Base-by-base conservation (phyloP, 2,113 vertebrate genomes). In the Murina feae region DNA sequence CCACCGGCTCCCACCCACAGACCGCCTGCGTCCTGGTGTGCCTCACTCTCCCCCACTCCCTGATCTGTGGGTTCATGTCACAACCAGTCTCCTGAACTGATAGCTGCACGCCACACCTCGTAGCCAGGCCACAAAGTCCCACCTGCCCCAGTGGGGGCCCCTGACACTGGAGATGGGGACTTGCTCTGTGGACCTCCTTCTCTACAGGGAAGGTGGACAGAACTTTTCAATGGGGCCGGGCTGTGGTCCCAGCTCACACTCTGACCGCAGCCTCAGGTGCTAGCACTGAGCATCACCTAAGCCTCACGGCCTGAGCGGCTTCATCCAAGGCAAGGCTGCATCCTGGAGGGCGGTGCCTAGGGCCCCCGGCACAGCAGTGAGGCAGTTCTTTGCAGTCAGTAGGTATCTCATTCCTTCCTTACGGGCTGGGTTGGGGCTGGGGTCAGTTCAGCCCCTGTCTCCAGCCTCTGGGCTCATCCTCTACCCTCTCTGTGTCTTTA, bases 1-100 rank as follows among this genome's bases (percentile, higher is more conserved):
- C 74, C 42, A 18, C 23, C 1, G 60, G 20, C 20, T 76, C 71
- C 30, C 3, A 12, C 4, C 25, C 23, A 42, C 37, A 60, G 85
- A 25, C 13, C 0, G 0, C 51, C 80, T 25, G 28, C 0, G 1
- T 60, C 42, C 25, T 12, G 4, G 7, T 10, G 21, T 16, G 42
- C 0, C 0, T 16, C 11, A 2, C 7, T 11, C 14, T 13, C 44
- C 49, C 21, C 18, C 4, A 7, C 30, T 13, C 71, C 78, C 10
- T 2, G 74, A 6, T 51, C 18, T 32, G 20, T 1, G 25, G 35
- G 6, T 12, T n/a, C 4, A 37, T 37, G 81, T 82, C 69, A 74
- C 55, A 84, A 4, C 23, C 47, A 6, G 51, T 18, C 25, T 82
- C 10, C 39, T 49, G 63, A 79, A 28, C 39, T 28, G 74, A 74